Evolutionary conservation across 2,888 invertebrate species (phyloP), one percentile per base, ranked within the genome.

Genomic region (Drosophila meridionalis): DNA sequence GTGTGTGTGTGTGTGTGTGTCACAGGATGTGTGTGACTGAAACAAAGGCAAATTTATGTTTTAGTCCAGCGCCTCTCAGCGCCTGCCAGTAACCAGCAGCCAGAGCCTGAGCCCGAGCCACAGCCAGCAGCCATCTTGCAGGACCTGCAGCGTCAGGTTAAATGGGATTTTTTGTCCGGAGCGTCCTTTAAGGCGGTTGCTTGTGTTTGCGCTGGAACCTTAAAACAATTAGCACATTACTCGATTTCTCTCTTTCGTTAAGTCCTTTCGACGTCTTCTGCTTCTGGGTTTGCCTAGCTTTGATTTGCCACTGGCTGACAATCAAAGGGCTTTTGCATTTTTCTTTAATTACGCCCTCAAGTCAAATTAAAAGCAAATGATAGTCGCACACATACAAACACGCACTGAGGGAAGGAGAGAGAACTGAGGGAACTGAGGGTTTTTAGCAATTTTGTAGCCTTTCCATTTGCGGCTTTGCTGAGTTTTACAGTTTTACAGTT

Each of bases 271-370:
- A 40, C 47, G 28, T 59, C 61, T 62, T 64, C 57, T 61, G 9
- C 66, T 61, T 59, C 74, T 56, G 65, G 50, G 40, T 62, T 73
- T 69, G 66, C 67, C 58, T 58, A 67, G 68, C 74, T 62, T 47
- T 78, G 87, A 83, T 84, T 84, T 84, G 70, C 75, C 60, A 53
- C 53, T 57, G 80, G 65, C 80, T 64, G 74, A 68, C 88, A 86
- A 86, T 88, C 83, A 88, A 86, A 88, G 82, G 71, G 68, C 80
- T 83, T 80, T 78, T 78, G 80, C 75, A 88, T 88, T 88, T 88
- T 87, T 87, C 84, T 88, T 87, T 87, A 87, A 87, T 87, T 87
- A 88, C 87, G 81, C 87, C 87, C 88, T 65, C 69, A 74, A 86
- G 89, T 77, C 81, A 81, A 87, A 88, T 88, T 82, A 88, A 87